Evolutionary conservation across 2,797 vertebrate genomes (phyloP).

Genomic region (Helostoma temminkii): DNA sequence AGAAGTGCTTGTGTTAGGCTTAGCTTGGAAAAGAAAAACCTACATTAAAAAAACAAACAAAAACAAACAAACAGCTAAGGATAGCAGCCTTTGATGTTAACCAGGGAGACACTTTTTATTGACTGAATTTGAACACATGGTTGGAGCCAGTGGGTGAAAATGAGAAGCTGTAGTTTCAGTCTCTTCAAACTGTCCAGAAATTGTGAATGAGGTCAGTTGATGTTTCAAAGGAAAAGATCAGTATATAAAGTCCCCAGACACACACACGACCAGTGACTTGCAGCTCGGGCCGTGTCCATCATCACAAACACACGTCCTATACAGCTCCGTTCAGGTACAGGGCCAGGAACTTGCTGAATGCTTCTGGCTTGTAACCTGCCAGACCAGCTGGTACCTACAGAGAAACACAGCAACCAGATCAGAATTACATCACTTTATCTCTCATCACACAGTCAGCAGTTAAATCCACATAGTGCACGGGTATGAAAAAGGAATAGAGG

Average conservation of each 20-base stretch:
- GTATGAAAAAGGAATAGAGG: background rate
- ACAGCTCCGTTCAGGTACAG: conserved; percentile 90
- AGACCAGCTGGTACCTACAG: conserved; percentile 91
- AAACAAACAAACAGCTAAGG: too few species aligned
- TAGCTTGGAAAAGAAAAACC: background rate
- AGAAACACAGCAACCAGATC: conserved; percentile 28
- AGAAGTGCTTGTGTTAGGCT: background rate
- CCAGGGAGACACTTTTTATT: too few species aligned
- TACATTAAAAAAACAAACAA: too few species aligned
- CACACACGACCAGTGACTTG: too few species aligned
- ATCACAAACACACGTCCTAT: conserved; percentile 66
- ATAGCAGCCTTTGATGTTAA: too few species aligned
- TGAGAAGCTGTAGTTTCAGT: too few species aligned
- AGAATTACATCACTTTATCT: background rate
- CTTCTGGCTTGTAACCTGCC: conserved; percentile 89
- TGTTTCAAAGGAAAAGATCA: too few species aligned
- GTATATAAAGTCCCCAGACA: too few species aligned
- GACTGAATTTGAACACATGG: background rate
- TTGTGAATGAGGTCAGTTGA: too few species aligned
- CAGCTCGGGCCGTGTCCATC: background rate
- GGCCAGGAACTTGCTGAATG: conserved; percentile 93
- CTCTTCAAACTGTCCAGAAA: too few species aligned
- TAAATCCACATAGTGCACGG: background rate
- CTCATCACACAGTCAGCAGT: too few species aligned
- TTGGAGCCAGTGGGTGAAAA: too few species aligned